Evolutionary conservation across 92 coral and sea anemone species (phyloP).

Genomic region (Epizoanthus rinbou): DNA sequence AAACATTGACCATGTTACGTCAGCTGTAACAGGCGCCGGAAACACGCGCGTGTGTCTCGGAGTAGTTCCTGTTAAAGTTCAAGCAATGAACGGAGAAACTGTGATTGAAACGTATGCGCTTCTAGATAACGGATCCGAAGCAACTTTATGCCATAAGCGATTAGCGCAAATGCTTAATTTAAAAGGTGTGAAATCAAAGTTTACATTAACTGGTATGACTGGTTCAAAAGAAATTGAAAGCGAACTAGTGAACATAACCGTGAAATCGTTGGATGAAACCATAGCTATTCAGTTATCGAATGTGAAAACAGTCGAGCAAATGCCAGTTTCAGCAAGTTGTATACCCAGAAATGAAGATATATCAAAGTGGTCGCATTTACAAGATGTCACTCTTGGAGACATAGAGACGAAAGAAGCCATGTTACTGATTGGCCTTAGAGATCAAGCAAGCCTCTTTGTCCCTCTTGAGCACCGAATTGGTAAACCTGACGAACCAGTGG

Average conservation of each 20-base stretch:
- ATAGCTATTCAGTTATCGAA: constrained; percentile 48
- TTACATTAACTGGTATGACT: constrained; percentile 64
- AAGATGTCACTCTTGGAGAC: constrained; percentile 42
- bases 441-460: constrained; percentile 55
- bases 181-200: constrained; percentile 51
- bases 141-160: constrained; percentile 67
- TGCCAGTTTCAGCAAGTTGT: constrained; percentile 66
- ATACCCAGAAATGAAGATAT: constrained; percentile 48
- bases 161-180: constrained; percentile 43
- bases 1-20: not conserved
- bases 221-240: constrained; percentile 58
- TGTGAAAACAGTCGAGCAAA: constrained; percentile 61
- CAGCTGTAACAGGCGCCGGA: constrained; percentile 73
- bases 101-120: constrained; percentile 59
- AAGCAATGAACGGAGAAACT: constrained; percentile 49
- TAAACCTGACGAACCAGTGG: constrained; percentile 47
- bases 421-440: constrained; percentile 56
- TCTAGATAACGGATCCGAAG: constrained; percentile 69
- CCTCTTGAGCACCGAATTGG: constrained; percentile 55
- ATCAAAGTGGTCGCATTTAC: constrained; percentile 52
- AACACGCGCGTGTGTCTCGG: constrained; percentile 67
- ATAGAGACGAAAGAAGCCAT: constrained; percentile 39
- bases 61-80: constrained; percentile 68
- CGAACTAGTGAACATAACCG: constrained; percentile 49
- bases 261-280: constrained; percentile 62